These are phyloP conservation scores for Corythornis madagascariensis DNA, from an alignment of 2,113 vertebrate genomes.

Conservation along the genomic window DNA sequence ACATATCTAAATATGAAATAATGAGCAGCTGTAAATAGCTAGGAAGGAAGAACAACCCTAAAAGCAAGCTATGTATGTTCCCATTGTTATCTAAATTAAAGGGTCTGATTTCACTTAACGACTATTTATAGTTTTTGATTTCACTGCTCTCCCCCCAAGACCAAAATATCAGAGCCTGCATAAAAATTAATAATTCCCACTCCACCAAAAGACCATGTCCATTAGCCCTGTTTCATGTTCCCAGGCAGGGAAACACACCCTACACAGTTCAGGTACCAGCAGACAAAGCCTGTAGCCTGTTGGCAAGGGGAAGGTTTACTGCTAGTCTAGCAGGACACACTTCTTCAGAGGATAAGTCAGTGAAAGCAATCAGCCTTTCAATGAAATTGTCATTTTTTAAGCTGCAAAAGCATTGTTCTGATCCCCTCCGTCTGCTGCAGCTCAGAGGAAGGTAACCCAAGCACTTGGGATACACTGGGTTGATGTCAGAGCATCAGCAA, in stretches of 20 bases:
- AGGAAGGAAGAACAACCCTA: not conserved
- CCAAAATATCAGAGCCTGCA: not conserved
- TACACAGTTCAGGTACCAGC: not conserved
- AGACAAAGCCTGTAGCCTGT: not conserved
- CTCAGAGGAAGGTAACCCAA: not conserved
- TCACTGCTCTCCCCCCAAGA: not conserved
- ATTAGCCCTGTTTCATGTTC: not conserved
- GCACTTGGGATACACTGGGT: fast-evolving
- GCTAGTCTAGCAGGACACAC: not conserved
- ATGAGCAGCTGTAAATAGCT: not conserved
- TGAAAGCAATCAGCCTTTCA: not conserved
- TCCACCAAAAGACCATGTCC: fast-evolving
- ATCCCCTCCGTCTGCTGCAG: not conserved
- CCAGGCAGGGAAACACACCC: not conserved
- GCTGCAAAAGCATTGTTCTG: no score
- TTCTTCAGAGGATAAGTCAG: not conserved
- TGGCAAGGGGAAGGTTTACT: not conserved
- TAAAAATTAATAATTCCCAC: not conserved
- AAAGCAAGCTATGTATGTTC: not conserved
- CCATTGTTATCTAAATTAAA: not conserved
- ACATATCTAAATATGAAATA: not conserved
- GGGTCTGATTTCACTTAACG: not conserved
- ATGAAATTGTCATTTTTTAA: no score
- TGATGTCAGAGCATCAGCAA: not conserved
- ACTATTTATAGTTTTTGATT: not conserved